phyloP scores from a whole-genome alignment of 2,113 vertebrate species.

The Leiothrix lutea region DNA sequence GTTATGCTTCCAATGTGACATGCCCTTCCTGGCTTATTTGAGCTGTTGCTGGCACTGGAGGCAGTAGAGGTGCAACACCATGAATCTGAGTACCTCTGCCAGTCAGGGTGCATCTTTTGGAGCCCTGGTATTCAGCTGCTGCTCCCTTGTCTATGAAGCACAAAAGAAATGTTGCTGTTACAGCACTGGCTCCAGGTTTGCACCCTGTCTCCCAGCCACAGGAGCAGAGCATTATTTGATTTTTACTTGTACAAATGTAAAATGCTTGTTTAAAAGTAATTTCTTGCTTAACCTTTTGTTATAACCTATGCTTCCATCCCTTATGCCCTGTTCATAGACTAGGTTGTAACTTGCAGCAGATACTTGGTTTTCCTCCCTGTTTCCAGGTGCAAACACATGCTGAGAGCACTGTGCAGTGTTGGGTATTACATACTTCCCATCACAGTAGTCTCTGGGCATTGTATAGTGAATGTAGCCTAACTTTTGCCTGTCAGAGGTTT shows the following conservation, averaged over 20 bases:
- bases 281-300: background rate
- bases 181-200: background rate
- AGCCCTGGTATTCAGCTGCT: background rate
- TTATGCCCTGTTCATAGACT: background rate
- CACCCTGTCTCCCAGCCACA: background rate
- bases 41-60: background rate
- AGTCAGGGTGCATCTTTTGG: background rate
- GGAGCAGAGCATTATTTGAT: background rate
- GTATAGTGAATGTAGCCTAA: background rate
- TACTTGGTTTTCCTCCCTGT: background rate
- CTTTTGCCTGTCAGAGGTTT: background rate
- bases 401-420: background rate
- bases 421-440: background rate
- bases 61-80: background rate
- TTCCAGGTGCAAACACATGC: background rate
- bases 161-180: background rate
- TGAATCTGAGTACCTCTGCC: background rate
- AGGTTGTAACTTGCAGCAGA: background rate
- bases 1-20: background rate
- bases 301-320: background rate
- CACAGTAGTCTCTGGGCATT: background rate
- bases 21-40: background rate
- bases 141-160: background rate
- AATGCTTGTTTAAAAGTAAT: background rate
- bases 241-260: background rate